These are phyloP conservation scores for Solea senegalensis DNA, from an alignment of 2,113 vertebrate genomes.

Conservation along the genomic window DNA sequence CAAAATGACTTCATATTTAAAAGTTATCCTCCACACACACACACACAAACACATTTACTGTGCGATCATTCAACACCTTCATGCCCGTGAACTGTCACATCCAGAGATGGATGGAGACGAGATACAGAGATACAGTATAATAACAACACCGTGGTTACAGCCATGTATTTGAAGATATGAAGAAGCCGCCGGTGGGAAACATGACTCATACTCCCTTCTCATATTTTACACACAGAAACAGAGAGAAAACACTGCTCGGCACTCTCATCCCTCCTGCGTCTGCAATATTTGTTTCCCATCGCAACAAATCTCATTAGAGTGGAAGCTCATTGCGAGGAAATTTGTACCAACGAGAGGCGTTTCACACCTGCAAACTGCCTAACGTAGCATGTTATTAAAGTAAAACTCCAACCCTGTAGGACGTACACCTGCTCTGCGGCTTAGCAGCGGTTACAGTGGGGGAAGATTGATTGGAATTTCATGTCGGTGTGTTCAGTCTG, in stretches of 20 bases:
- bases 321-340: conserved; percentile 3
- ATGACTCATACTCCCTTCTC: conserved; percentile 12
- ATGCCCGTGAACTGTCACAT: not conserved
- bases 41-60: too few species aligned
- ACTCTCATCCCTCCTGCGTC: not conserved
- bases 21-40: too few species aligned
- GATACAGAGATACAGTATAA: not conserved
- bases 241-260: not conserved
- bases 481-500: not conserved
- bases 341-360: not conserved
- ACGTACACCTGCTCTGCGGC: not conserved
- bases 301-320: conserved; percentile 32
- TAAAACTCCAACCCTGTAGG: not conserved
- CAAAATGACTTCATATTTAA: too few species aligned
- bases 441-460: not conserved
- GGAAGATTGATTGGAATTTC: not conserved
- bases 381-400: conserved; percentile 28
- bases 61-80: too few species aligned
- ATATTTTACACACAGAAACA: conserved; percentile 14
- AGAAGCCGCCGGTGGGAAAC: conserved; percentile 4
- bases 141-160: not conserved
- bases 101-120: not conserved
- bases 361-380: conserved; percentile 9
- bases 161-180: not conserved
- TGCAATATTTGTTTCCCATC: conserved; percentile 10